These are phyloP conservation scores for Gavialis gangeticus DNA, from an alignment of 2,113 vertebrate genomes.

Conservation along the genomic window DNA sequence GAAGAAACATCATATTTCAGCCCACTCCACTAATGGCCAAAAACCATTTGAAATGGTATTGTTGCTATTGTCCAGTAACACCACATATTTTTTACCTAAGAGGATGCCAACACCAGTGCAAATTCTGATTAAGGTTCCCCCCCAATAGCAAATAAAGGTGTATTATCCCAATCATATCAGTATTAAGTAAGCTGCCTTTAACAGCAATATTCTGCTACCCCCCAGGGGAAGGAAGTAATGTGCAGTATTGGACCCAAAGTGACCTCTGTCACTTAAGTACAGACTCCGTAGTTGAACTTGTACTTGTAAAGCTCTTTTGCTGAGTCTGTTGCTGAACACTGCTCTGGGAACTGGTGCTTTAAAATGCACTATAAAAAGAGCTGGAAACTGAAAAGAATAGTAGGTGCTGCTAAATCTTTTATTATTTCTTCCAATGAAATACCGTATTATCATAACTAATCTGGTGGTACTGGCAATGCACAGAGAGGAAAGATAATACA, in stretches of 20 bases:
- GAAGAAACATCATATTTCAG: not conserved
- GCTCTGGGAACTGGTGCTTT: not conserved
- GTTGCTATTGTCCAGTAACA: not conserved
- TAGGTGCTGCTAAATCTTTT: not conserved
- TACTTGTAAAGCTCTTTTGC: not conserved
- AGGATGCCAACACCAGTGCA: not conserved
- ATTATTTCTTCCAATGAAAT: constrained; percentile 43
- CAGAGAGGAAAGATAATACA: constrained; percentile 25
- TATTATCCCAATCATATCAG: not conserved
- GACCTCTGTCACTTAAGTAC: not conserved
- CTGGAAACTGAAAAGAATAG: not conserved
- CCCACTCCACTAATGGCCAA: not conserved
- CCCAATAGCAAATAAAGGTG: not conserved
- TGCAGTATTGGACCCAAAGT: not conserved
- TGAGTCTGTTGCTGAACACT: not conserved
- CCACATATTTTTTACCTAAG: not conserved
- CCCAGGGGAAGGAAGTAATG: constrained; percentile 69
- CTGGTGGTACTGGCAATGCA: not conserved
- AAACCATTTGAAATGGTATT: not conserved
- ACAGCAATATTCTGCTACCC: constrained; percentile 73
- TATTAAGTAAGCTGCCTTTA: constrained; percentile 32
- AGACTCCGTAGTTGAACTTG: not conserved
- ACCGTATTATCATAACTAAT: constrained; percentile 43
- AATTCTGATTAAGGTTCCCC: not conserved
- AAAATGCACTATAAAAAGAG: constrained; percentile 3